Percentiles rank a stretch among this genome's conserved stretches.
phyloP scores from a whole-genome alignment of 2,888 invertebrate species.

The Geotrupes spiniger region DNA sequence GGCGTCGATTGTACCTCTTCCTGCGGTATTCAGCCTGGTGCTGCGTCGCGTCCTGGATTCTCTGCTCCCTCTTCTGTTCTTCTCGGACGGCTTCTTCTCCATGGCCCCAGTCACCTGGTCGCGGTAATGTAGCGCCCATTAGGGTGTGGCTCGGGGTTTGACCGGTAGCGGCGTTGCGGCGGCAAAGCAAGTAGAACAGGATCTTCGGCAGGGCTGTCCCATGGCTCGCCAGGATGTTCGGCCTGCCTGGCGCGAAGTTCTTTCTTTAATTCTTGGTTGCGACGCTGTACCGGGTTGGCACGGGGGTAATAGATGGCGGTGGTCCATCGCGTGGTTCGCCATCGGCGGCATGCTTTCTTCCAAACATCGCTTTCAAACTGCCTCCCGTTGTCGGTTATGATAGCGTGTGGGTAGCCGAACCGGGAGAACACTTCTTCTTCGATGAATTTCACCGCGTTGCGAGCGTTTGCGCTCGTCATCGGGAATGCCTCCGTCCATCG shows the following conservation, averaged over 20 bases:
- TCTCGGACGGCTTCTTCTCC: no score
- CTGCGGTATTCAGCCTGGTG: no score
- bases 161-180: slow-evolving; percentile 24
- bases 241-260: slow-evolving; percentile 15
- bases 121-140: slow-evolving; percentile 16
- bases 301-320: slow-evolving; percentile 30
- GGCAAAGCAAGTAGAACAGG: slow-evolving; percentile 6
- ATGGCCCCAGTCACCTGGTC: no score
- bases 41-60: no score
- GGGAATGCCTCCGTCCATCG: slow-evolving; percentile 32
- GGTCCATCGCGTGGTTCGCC: slow-evolving; percentile 24
- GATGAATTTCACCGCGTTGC: slow-evolving; percentile 9
- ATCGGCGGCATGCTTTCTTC: slow-evolving; percentile 17
- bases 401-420: slow-evolving; percentile 19
- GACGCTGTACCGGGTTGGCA: slow-evolving; percentile 29
- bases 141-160: no score
- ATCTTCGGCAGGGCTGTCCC: slow-evolving; percentile 15
- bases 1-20: neutral
- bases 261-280: slow-evolving; percentile 33
- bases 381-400: slow-evolving; percentile 22
- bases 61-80: no score
- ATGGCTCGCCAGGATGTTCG: slow-evolving; percentile 5
- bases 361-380: slow-evolving; percentile 9
- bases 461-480: slow-evolving; percentile 8
- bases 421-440: slow-evolving; percentile 21